Evolutionary conservation across 2,113 vertebrate genomes (phyloP).

Genomic region (Hippocampus mohnikei): DNA sequence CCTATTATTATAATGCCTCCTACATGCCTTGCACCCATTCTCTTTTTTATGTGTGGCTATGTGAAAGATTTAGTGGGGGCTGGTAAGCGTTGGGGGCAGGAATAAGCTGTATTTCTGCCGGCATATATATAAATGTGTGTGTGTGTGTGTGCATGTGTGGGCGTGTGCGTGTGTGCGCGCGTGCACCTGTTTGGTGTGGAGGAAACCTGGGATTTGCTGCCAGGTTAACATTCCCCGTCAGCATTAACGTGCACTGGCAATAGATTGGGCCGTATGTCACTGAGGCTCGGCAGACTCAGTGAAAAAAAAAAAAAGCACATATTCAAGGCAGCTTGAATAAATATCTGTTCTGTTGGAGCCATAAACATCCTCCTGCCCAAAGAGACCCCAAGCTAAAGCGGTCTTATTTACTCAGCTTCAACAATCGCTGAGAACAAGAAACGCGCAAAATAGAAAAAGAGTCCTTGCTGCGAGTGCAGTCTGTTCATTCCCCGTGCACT

Average conservation of each 20-base stretch:
- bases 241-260: slow-evolving; percentile 51
- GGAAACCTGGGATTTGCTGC: slow-evolving; percentile 35
- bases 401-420: slow-evolving; percentile 14
- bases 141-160: slow-evolving; percentile 13
- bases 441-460: neutral
- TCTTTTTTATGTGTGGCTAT: slow-evolving; percentile 33
- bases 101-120: slow-evolving; percentile 9
- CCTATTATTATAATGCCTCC: slow-evolving; percentile 40
- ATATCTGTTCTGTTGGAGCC: slow-evolving; percentile 10
- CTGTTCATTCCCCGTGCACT: slow-evolving; percentile 16
- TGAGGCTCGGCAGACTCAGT: slow-evolving; percentile 27
- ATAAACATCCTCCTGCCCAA: slow-evolving; percentile 10
- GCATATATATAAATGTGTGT: slow-evolving; percentile 12
- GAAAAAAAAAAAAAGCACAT: neutral
- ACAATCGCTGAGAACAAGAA: slow-evolving; percentile 1
- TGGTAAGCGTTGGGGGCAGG: slow-evolving; percentile 33
- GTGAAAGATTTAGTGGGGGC: slow-evolving; percentile 27
- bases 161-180: neutral
- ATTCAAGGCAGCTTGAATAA: slow-evolving; percentile 12
- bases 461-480: slow-evolving; percentile 8
- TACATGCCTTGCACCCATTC: slow-evolving; percentile 34
- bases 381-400: neutral
- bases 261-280: slow-evolving; percentile 50
- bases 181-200: neutral
- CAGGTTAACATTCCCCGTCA: slow-evolving; percentile 59